Conservation (phyloP, 2,797 vertebrate species). For the Protosalanx chinensis region DNA sequence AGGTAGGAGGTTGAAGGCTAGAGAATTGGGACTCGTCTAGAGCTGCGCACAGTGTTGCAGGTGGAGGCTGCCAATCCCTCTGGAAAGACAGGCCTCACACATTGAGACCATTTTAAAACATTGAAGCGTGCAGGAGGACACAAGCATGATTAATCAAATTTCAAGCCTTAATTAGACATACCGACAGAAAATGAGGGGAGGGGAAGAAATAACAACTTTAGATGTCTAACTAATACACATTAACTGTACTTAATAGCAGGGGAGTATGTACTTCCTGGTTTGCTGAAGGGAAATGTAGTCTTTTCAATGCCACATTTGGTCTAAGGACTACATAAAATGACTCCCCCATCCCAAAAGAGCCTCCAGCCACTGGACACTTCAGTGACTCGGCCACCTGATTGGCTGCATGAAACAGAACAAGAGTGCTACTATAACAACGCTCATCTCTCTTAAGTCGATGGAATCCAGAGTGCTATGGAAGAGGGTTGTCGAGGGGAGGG, state of each 20-base stretch:
- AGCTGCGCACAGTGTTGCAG: neutral
- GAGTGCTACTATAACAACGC: too few species aligned
- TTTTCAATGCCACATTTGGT: neutral
- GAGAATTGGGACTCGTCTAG: neutral
- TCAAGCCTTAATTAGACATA: neutral
- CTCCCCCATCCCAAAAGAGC: neutral
- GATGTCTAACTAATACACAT: neutral
- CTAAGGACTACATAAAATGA: neutral
- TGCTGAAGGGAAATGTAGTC: neutral
- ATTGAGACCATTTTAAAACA: conserved; percentile 1
- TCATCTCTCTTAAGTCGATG: too few species aligned
- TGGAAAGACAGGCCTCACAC: neutral
- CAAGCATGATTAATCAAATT: neutral
- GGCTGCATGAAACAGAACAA: neutral
- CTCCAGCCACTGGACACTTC: neutral
- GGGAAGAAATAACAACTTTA: neutral
- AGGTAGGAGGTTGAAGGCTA: neutral
- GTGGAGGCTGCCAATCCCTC: neutral
- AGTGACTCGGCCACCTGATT: neutral
- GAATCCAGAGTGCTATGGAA: neutral
- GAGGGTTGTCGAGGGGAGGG: conserved; percentile 6
- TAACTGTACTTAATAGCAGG: conserved; percentile 2
- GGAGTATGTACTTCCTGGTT: neutral
- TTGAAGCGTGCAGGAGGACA: neutral
- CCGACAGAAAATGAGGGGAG: neutral